A percentile compares a stretch with the other conserved stretches of the same genome.
Conservation (phyloP, 2,888 invertebrate genomes). For the Cerastis leucographa region DNA sequence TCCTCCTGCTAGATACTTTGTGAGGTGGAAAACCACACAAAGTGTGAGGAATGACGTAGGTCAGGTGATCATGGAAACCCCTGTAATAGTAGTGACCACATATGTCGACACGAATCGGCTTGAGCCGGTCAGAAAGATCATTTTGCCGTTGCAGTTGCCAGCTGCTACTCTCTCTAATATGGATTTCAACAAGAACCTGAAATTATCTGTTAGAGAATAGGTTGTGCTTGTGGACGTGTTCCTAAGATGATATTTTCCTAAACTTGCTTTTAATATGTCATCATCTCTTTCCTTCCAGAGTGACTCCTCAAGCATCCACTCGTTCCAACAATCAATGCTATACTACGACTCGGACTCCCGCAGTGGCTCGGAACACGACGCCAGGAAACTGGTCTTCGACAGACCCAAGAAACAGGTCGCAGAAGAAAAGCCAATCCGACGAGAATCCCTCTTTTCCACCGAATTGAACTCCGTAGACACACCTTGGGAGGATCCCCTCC, state of each 20-base stretch:
- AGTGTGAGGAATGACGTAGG: too few species aligned
- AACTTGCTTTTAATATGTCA: not conserved
- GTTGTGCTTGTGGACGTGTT: not conserved
- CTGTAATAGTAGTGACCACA: not conserved
- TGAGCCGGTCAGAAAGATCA: not conserved
- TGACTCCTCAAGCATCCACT: conserved; percentile 84
- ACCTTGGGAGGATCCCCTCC: conserved; percentile 80
- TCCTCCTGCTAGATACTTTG: too few species aligned
- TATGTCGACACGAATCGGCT: not conserved
- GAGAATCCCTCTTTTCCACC: conserved; percentile 81
- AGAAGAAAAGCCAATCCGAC: conserved; percentile 72
- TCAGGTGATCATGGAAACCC: too few species aligned
- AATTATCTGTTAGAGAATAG: not conserved
- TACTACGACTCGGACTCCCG: conserved; percentile 83
- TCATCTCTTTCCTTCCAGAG: conserved; percentile 72
- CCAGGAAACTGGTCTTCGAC: conserved; percentile 61
- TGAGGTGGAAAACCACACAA: too few species aligned
- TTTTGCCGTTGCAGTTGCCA: not conserved
- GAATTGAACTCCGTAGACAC: conserved; percentile 78
- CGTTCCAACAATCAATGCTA: conserved; percentile 73
- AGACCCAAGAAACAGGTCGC: conserved; percentile 68
- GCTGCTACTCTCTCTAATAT: not conserved
- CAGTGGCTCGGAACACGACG: conserved; percentile 75
- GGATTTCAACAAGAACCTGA: not conserved
- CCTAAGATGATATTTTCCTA: not conserved